A percentile compares a stretch with the other conserved stretches of the same genome.
phyloP scores from a whole-genome alignment of 2,113 vertebrate species.

The Solea senegalensis region DNA sequence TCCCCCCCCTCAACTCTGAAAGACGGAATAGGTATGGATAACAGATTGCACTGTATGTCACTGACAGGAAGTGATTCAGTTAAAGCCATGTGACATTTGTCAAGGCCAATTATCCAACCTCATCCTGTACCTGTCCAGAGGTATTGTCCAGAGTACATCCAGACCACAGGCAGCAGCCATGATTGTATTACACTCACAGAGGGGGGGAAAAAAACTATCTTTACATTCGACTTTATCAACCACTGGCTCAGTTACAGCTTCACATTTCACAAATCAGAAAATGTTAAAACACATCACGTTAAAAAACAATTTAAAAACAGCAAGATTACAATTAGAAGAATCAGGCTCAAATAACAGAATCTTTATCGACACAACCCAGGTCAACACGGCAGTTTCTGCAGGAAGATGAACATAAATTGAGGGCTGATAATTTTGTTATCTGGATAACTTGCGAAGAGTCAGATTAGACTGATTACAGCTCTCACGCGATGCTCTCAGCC shows the following conservation, averaged over 20 bases:
- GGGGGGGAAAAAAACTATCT: background rate
- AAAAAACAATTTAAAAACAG: background rate
- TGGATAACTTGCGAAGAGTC: background rate
- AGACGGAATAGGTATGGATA: background rate
- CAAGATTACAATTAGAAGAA: background rate
- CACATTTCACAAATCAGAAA: constrained; percentile 2
- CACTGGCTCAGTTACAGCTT: background rate
- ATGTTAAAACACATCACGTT: constrained; percentile 9
- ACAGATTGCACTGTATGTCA: background rate
- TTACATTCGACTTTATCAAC: constrained; percentile 5
- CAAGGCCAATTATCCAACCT: constrained; percentile 34
- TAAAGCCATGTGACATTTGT: constrained; percentile 15
- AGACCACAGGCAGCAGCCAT: constrained; percentile 28
- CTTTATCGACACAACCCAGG: background rate
- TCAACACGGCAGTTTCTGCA: background rate
- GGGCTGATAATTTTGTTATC: too few species aligned
- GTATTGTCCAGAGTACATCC: constrained; percentile 52
- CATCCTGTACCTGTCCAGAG: constrained; percentile 41
- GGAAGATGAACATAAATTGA: too few species aligned
- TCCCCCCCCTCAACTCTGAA: background rate
- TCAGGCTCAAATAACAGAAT: background rate
- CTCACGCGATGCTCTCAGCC: background rate
- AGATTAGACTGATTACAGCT: background rate
- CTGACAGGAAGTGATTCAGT: constrained; percentile 15
- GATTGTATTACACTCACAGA: constrained; percentile 20